phyloP scores from a whole-genome alignment of 2,113 vertebrate species.

The cattle (Bos taurus) region DNA sequence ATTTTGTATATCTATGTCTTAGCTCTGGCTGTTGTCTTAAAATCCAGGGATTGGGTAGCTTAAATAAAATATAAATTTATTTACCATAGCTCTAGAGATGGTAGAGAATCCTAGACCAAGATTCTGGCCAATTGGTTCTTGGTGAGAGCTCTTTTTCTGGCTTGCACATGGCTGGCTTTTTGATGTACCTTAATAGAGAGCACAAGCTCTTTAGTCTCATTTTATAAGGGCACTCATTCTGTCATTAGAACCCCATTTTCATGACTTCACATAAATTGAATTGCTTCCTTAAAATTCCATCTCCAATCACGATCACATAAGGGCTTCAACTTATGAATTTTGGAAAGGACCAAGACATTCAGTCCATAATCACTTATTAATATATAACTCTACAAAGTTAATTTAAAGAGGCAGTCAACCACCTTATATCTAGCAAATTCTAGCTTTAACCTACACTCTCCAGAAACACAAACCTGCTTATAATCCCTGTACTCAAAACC shows the following conservation, averaged over 20 bases:
- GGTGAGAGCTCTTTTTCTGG: background rate
- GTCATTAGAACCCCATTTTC: accelerated
- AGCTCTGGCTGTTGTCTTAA: background rate
- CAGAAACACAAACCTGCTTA: background rate
- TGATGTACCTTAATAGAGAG: background rate
- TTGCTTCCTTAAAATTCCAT: background rate
- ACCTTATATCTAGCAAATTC: background rate
- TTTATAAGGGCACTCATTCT: background rate
- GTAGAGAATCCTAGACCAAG: background rate
- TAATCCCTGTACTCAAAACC: background rate
- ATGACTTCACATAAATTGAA: background rate
- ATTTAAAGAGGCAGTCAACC: background rate
- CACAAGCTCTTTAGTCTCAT: background rate
- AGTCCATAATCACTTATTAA: background rate
- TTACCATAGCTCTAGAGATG: background rate
- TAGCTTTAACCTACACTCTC: background rate
- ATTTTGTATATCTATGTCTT: background rate
- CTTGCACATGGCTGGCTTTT: background rate
- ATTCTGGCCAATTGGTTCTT: background rate
- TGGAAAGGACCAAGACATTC: background rate
- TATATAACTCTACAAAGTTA: background rate
- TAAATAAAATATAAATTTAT: background rate
- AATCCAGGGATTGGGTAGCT: background rate
- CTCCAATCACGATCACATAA: background rate
- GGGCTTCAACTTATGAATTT: background rate